Conservation (phyloP, 2,797 vertebrate genomes). For the Urosaurus nigricauda region DNA sequence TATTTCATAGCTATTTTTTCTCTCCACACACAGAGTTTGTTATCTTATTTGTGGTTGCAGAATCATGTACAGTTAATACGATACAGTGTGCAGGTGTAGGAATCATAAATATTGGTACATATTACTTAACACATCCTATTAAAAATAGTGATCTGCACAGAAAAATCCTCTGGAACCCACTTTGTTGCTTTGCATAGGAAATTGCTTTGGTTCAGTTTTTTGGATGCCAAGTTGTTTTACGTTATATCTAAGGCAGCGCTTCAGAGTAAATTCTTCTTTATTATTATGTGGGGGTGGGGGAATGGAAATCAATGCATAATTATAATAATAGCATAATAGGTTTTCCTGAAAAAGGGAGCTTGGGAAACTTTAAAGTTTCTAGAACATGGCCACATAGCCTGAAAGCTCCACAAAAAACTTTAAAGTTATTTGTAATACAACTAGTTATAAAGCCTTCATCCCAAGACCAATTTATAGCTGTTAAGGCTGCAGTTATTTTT, state of each 20-base stretch:
- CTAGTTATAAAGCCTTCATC: not conserved
- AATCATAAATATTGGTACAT: not conserved
- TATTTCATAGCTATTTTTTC: not conserved
- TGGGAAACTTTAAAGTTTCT: too few relatives aligned
- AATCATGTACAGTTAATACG: not conserved
- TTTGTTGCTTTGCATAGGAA: not conserved
- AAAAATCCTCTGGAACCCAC: not conserved
- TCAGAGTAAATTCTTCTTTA: not conserved
- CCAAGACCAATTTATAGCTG: too few relatives aligned
- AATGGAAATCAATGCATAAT: not conserved
- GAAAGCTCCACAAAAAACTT: too few relatives aligned
- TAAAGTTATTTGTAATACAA: not conserved
- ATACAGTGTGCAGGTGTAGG: not conserved
- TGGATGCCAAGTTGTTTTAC: not conserved
- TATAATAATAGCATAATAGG: not conserved
- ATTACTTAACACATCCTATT: not conserved
- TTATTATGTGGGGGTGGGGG: not conserved
- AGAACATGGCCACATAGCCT: too few relatives aligned
- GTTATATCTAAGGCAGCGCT: not conserved
- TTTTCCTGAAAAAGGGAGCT: not conserved
- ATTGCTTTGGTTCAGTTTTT: not conserved
- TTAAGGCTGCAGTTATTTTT: too few relatives aligned
- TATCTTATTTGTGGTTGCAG: not conserved
- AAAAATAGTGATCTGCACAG: not conserved
- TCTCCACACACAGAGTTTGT: not conserved